A percentile compares a stretch with the other conserved stretches of the same genome.
These are phyloP conservation scores for Plotosus lineatus DNA, from an alignment of 2,113 vertebrate species.

Conservation along the genomic window DNA sequence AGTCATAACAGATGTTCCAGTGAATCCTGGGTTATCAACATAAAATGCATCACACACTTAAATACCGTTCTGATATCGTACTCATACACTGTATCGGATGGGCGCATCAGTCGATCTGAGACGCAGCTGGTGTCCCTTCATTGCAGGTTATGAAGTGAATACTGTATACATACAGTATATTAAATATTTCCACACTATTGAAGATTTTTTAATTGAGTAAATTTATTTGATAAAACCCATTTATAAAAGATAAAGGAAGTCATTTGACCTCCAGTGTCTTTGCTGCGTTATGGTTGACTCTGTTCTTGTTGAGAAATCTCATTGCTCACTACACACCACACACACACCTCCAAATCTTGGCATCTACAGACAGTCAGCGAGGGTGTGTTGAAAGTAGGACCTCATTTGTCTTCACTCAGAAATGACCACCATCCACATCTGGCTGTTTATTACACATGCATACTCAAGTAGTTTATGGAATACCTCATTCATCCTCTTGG, in stretches of 20 bases:
- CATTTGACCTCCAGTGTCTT: not conserved
- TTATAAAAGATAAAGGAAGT: no score
- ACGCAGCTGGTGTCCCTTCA: not conserved
- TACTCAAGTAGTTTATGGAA: slow-evolving; percentile 75
- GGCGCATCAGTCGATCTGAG: not conserved
- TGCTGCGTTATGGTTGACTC: not conserved
- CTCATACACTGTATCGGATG: not conserved
- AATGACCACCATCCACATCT: slow-evolving; percentile 51
- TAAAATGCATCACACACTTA: not conserved
- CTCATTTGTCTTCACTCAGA: not conserved
- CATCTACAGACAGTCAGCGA: not conserved
- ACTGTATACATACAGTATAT: no score
- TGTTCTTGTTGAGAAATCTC: not conserved
- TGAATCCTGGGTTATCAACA: not conserved
- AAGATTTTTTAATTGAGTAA: not conserved
- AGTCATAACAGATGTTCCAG: not conserved
- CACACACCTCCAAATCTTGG: not conserved
- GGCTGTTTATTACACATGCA: slow-evolving; percentile 71
- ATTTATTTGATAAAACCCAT: not conserved
- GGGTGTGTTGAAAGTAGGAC: not conserved
- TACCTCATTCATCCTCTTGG: slow-evolving; percentile 74
- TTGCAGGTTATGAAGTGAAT: no score
- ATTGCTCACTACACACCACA: not conserved
- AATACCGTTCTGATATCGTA: no score
- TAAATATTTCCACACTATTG: not conserved